These are phyloP conservation scores for Pseudeuparius sepicola DNA, from an alignment of 2,888 invertebrate species.

Conservation along the genomic window DNA sequence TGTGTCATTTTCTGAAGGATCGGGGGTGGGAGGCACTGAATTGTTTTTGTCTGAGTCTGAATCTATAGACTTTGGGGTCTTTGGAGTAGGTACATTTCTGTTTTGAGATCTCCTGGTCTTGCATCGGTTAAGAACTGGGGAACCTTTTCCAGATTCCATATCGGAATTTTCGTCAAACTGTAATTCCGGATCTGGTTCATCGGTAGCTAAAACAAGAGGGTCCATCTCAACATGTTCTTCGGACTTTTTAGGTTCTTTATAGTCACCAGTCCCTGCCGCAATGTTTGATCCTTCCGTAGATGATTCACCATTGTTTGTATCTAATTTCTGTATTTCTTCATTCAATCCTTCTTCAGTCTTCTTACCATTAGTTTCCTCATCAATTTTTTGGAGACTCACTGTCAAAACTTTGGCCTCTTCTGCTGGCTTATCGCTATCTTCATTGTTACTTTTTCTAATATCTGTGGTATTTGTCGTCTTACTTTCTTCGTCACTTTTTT, in stretches of 20 bases:
- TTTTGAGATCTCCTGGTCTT: constrained; percentile 35
- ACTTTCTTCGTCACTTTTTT: constrained; percentile 16
- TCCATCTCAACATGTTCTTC: constrained; percentile 29
- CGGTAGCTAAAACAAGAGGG: constrained; percentile 28
- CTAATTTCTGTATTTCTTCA: constrained; percentile 8
- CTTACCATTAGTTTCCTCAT: constrained; percentile 10
- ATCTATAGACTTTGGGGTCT: constrained; percentile 32
- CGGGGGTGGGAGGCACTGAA: constrained; percentile 13
- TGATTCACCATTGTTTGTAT: constrained; percentile 1
- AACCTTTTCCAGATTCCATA: constrained; percentile 31
- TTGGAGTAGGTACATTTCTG: constrained; percentile 36
- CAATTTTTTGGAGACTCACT: constrained; percentile 7
- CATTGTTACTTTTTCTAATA: no score
- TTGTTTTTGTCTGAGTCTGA: constrained; percentile 20
- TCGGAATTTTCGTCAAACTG: constrained; percentile 35
- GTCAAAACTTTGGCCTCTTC: constrained; percentile 9
- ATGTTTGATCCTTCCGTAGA: no score
- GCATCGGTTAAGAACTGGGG: constrained; percentile 32
- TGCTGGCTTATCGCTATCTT: no score
- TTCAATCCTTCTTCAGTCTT: constrained; percentile 10
- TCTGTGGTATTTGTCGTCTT: no score
- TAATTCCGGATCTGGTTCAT: constrained; percentile 33
- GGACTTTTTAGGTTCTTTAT: constrained; percentile 7
- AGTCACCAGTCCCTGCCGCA: no score
- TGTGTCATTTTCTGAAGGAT: background rate